Evolutionary conservation across 2,113 vertebrate species (phyloP).

Genomic region (Otolemur garnettii): DNA sequence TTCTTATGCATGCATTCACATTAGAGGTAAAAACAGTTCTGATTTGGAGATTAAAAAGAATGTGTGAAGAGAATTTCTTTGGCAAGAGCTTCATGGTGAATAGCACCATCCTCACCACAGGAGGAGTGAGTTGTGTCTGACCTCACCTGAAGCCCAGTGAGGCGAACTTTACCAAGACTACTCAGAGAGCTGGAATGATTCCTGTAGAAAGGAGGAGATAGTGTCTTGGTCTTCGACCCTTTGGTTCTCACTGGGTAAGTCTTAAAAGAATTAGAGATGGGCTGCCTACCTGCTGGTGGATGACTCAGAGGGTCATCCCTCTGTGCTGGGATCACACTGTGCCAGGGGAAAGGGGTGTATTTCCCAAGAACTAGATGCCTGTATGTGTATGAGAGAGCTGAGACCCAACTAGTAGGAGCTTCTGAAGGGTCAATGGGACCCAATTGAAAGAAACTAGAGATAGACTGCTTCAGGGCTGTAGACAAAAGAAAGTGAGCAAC

Average conservation of each 20-base stretch:
- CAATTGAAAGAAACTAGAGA: not conserved
- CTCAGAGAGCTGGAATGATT: not conserved
- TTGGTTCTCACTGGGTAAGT: not conserved
- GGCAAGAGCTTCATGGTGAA: not conserved
- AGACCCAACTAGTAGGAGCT: not conserved
- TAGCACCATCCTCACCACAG: not conserved
- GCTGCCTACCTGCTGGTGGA: not conserved
- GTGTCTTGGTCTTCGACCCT: not conserved
- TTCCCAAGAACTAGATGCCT: not conserved
- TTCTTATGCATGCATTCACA: not conserved
- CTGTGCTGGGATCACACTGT: not conserved
- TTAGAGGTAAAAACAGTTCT: not conserved
- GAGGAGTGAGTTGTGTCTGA: not conserved
- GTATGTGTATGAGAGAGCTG: not conserved
- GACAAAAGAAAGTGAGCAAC: not conserved
- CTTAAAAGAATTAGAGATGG: not conserved
- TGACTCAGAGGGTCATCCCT: not conserved
- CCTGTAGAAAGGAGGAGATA: not conserved
- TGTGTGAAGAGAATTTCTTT: not conserved
- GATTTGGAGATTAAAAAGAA: not conserved
- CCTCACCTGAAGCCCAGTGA: not conserved
- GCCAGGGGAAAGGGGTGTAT: not conserved
- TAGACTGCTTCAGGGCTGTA: not conserved
- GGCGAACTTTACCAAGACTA: not conserved
- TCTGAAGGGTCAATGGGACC: not conserved